phyloP scores from a whole-genome alignment of 1,140 invertebrate genomes.

The Polyergus mexicanus region DNA sequence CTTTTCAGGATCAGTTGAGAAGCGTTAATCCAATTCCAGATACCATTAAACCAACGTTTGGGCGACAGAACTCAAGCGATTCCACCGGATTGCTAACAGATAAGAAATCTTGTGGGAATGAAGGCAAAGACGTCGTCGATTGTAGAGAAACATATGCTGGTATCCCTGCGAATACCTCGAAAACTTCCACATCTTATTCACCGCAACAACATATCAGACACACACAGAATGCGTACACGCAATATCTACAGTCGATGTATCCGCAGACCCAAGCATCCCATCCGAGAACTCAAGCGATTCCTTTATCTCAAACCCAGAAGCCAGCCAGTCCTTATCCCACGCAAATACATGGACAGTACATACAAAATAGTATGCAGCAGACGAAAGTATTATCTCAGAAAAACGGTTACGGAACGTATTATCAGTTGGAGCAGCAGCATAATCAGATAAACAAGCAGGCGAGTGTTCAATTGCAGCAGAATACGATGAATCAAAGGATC shows the following conservation, averaged over 20 bases:
- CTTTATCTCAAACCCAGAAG: constrained; percentile 80
- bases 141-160: constrained; percentile 73
- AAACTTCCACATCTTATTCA: constrained; percentile 73
- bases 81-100: constrained; percentile 72
- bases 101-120: constrained; percentile 72
- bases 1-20: constrained; percentile 83
- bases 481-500: constrained; percentile 78
- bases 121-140: constrained; percentile 74
- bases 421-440: constrained; percentile 84
- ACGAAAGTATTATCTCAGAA: constrained; percentile 74
- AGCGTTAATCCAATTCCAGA: constrained; percentile 81
- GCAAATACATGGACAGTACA: constrained; percentile 80
- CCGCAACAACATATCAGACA: constrained; percentile 83
- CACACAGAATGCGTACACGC: constrained; percentile 80
- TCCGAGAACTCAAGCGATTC: constrained; percentile 80
- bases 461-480: constrained; percentile 70
- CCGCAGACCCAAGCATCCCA: constrained; percentile 79
- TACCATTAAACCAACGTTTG: constrained; percentile 71
- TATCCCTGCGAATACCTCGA: constrained; percentile 49
- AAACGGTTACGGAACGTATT: constrained; percentile 78
- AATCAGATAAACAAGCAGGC: constrained; percentile 85
- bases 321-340: constrained; percentile 82
- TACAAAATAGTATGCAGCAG: constrained; percentile 75
- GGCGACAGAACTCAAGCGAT: constrained; percentile 78
- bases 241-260: constrained; percentile 76